Percentiles rank a stretch among this genome's conserved stretches.
phyloP scores from a whole-genome alignment of 2,888 invertebrate genomes.

The Watsonalla cultraria region DNA sequence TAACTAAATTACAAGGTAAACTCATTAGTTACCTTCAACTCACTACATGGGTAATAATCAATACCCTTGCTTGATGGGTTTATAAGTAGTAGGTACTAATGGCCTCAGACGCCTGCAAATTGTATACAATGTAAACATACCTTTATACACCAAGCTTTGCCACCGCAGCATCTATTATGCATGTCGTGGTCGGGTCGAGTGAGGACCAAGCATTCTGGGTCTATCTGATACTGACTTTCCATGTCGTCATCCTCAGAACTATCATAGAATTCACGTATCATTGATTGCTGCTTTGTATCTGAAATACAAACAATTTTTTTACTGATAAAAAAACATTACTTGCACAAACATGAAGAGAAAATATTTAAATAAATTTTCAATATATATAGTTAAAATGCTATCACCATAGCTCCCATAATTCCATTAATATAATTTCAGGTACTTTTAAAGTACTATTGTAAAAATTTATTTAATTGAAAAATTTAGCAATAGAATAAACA shows the following conservation, averaged over 20 bases:
- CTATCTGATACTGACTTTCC: conserved; percentile 63
- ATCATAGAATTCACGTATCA: conserved; percentile 69
- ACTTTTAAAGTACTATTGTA: too few species aligned
- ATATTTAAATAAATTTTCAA: neutral
- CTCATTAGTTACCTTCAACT: too few species aligned
- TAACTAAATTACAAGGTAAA: too few species aligned
- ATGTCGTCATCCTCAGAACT: conserved; percentile 70
- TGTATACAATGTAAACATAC: conserved; percentile 45
- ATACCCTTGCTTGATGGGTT: too few species aligned
- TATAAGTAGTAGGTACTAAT: too few species aligned
- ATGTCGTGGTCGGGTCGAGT: conserved; percentile 78
- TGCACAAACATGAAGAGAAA: too few species aligned
- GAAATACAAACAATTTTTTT: too few species aligned
- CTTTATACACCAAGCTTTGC: conserved; percentile 92
- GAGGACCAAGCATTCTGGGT: conserved; percentile 57
- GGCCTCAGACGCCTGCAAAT: neutral
- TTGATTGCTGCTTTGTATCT: conserved; percentile 34
- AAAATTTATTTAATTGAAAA: too few species aligned
- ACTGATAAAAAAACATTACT: too few species aligned
- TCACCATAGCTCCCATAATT: too few species aligned
- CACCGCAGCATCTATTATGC: conserved; percentile 92
- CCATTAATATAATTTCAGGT: too few species aligned
- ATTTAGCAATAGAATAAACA: neutral
- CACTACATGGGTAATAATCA: too few species aligned
- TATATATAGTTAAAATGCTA: neutral